Conservation (phyloP, 2,888 invertebrate species). For the Drosophila leonis region DNA sequence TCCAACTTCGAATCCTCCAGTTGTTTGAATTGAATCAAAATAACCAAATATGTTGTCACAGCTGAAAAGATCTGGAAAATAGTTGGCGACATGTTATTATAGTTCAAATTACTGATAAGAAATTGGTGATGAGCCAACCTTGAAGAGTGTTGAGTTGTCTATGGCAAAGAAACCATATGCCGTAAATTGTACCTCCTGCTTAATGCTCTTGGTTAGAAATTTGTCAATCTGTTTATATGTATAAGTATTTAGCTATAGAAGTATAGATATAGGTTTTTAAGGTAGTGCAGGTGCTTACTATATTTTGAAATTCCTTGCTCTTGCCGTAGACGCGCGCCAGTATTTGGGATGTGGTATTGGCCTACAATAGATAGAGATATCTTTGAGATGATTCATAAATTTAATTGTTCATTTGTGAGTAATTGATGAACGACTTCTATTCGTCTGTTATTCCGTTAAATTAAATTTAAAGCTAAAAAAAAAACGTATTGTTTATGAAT, state of each 20-base stretch:
- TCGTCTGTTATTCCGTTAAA: background rate
- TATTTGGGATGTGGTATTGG: slow-evolving; percentile 83
- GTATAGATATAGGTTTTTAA: background rate
- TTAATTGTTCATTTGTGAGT: background rate
- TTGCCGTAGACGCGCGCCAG: slow-evolving; percentile 83
- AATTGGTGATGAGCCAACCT: slow-evolving; percentile 61
- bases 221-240: slow-evolving; percentile 83
- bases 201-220: slow-evolving; percentile 84
- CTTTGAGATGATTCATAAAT: background rate
- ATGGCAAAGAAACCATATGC: slow-evolving; percentile 85
- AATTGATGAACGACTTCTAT: background rate
- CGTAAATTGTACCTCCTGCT: slow-evolving; percentile 84
- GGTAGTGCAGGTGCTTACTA: slow-evolving; percentile 63
- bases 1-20: slow-evolving; percentile 83
- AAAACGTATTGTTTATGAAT: background rate
- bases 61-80: slow-evolving; percentile 83
- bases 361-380: slow-evolving; percentile 64
- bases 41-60: slow-evolving; percentile 84
- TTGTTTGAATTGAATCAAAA: slow-evolving; percentile 85
- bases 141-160: slow-evolving; percentile 84
- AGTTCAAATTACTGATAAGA: background rate
- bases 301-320: slow-evolving; percentile 82
- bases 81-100: background rate
- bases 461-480: too few relatives aligned
- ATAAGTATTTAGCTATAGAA: background rate